These are phyloP conservation scores for Erythrocebus patas DNA, from an alignment of 2,113 vertebrate species.

Conservation along the genomic window DNA sequence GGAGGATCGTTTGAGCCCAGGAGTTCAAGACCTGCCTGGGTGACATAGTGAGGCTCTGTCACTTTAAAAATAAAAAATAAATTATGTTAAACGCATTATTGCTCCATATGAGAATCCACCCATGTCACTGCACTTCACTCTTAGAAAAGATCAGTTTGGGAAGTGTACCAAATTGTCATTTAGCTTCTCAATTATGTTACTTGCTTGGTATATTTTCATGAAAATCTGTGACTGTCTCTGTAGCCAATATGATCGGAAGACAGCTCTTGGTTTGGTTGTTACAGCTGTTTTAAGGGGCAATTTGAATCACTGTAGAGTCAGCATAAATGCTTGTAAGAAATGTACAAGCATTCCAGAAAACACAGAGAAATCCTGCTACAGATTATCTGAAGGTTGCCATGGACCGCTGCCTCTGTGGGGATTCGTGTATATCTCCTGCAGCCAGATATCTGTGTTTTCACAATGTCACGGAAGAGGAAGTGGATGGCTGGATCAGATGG, in stretches of 20 bases:
- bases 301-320: slow-evolving; percentile 40
- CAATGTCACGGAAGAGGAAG: fast-evolving
- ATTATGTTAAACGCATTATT: background rate
- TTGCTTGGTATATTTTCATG: background rate
- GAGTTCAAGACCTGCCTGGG: too few relatives aligned
- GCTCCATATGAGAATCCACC: fast-evolving
- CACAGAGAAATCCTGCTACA: background rate
- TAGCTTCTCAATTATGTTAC: background rate
- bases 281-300: slow-evolving; percentile 40
- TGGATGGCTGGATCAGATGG: fast-evolving
- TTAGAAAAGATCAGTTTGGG: background rate
- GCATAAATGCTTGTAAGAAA: slow-evolving; percentile 11
- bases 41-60: too few relatives aligned
- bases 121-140: background rate
- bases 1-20: too few relatives aligned
- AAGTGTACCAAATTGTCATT: background rate
- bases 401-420: background rate
- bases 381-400: background rate
- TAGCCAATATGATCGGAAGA: background rate
- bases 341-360: background rate
- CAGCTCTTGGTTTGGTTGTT: slow-evolving; percentile 18
- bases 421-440: background rate
- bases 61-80: too few relatives aligned
- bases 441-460: background rate
- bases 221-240: background rate